phyloP scores from a whole-genome alignment of 2,888 invertebrate species.

The Acrobasis repandana region DNA sequence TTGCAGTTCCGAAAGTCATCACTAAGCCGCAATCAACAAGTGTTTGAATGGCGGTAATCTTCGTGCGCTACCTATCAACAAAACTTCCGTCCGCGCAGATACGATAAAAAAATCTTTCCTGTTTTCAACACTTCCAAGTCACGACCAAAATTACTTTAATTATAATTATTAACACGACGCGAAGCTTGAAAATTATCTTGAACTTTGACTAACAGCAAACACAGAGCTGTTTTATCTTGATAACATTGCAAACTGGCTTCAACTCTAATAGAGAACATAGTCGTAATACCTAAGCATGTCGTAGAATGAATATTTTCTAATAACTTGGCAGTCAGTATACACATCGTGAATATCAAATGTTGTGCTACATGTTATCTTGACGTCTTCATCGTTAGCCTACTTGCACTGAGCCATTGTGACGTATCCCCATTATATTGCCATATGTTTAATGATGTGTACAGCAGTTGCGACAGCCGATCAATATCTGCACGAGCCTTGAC shows the following conservation, averaged over 20 bases:
- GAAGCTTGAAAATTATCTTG: constrained; percentile 23
- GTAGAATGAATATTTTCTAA: constrained; percentile 1
- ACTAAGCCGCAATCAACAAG: constrained; percentile 60
- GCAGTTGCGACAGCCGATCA: constrained; percentile 55
- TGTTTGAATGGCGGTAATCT: constrained; percentile 64
- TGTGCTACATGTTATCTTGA: constrained; percentile 46
- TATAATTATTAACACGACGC: constrained; percentile 33
- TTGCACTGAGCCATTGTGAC: constrained; percentile 44
- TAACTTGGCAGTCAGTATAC: background rate
- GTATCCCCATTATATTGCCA: constrained; percentile 48
- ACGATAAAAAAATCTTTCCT: constrained; percentile 53
- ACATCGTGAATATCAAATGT: constrained; percentile 34
- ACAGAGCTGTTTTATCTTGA: background rate
- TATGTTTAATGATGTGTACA: constrained; percentile 57
- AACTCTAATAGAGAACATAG: constrained; percentile 3
- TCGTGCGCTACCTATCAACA: constrained; percentile 57
- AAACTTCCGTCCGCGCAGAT: constrained; percentile 59
- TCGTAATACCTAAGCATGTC: constrained; percentile 1
- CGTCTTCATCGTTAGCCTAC: constrained; percentile 48
- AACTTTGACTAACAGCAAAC: constrained; percentile 23
- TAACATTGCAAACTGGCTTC: background rate
- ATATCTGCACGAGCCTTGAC: constrained; percentile 44
- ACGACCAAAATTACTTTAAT: constrained; percentile 52
- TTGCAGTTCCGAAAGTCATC: constrained; percentile 62
- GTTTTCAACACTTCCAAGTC: constrained; percentile 39